Conservation (phyloP, 2,113 vertebrate genomes). For the Triplophysa tibetana region DNA sequence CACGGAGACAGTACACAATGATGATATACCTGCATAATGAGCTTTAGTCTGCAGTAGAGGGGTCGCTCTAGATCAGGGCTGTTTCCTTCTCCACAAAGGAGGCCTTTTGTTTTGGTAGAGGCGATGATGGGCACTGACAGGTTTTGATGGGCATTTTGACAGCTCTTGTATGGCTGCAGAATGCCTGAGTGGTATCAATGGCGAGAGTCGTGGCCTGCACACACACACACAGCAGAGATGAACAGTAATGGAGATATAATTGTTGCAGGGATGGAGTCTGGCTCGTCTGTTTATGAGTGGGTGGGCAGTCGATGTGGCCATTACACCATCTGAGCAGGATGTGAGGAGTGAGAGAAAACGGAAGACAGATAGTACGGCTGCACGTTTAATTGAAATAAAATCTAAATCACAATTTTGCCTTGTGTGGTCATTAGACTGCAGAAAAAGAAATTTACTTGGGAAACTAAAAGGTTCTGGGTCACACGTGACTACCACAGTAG, state of each 20-base stretch:
- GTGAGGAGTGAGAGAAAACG: neutral
- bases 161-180: slow-evolving; percentile 42
- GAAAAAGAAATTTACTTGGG: too few relatives aligned
- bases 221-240: slow-evolving; percentile 19
- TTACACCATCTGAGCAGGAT: slow-evolving; percentile 2
- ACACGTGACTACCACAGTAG: too few relatives aligned
- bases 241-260: slow-evolving; percentile 43
- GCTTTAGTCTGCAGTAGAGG: slow-evolving; percentile 1
- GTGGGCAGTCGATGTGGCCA: slow-evolving; percentile 13
- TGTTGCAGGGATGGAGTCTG: slow-evolving; percentile 22
- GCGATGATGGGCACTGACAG: slow-evolving; percentile 35
- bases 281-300: slow-evolving; percentile 26
- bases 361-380: neutral
- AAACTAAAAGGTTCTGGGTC: too few relatives aligned
- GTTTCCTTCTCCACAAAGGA: slow-evolving; percentile 19
- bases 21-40: slow-evolving; percentile 21
- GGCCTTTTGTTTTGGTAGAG: slow-evolving; percentile 30
- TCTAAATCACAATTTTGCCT: too few relatives aligned
- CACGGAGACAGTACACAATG: neutral
- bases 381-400: too few relatives aligned
- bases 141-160: slow-evolving; percentile 53
- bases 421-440: too few relatives aligned
- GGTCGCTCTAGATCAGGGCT: slow-evolving; percentile 1
- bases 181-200: slow-evolving; percentile 12
- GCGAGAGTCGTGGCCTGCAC: neutral